Evolutionary conservation across 2,113 vertebrate genomes (phyloP), one percentile per base, ranked within the genome.

Genomic region (Oryzias melastigma): DNA sequence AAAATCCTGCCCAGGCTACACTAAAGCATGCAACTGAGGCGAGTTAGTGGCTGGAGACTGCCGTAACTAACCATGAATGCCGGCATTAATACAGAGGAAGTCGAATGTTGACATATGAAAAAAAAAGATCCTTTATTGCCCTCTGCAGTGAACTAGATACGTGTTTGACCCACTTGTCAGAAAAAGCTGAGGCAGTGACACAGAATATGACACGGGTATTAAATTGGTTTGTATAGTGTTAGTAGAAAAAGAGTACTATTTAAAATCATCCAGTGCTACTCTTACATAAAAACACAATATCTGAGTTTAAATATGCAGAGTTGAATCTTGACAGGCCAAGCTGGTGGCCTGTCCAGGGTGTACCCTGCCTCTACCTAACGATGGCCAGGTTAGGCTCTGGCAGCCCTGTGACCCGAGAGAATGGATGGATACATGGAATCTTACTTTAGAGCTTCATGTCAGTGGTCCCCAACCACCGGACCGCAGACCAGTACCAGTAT

Each of bases 111-210:
- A n/a, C 55, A 64, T 60, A 76, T 40, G 46, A 70, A 14, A 35
- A 71, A 18, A 43, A 17, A 17, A 51, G 7, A 40, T 64, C 58
- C 86, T 78, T 71, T 76, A 85, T 84, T 51, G 27, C 1, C 27
- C 18, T 16, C 35, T 27, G 46, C 59, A 61, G 75, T 63, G 64
- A 66, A 80, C 46, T 52, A 70, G 64, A 71, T 65, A 70, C 65
- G 61, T 58, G 59, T 75, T 65, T 76, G 50, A 79, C 52, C 49
- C 52, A 78, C 73, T 74, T 65, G 51, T 83, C 77, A 76, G 41
- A 19, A 73, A 73, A 58, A 86, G 25, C 80, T 64, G 47, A 71
- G 82, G 57, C 5, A 14, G 68, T 74, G 70, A 81, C 75, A 82
- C 49, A 75, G 24, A 64, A 77, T 65, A 47, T 14, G 58, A 44